Percentiles rank a stretch among this genome's conserved stretches.
These are phyloP conservation scores for Andrena bucephala DNA, from an alignment of 2,888 invertebrate species.

Conservation along the genomic window DNA sequence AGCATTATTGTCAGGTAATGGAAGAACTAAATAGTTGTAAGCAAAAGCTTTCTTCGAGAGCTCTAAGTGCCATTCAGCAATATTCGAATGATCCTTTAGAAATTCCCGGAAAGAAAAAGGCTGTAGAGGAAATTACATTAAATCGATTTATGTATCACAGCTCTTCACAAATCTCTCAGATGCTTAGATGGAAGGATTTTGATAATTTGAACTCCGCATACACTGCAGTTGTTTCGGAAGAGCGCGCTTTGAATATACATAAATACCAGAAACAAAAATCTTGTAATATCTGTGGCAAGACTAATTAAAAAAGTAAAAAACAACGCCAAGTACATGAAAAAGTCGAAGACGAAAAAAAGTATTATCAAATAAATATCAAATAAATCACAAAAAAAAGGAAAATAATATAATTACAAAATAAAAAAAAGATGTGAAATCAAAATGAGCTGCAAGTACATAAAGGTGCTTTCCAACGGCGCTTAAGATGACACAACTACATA, in stretches of 20 bases:
- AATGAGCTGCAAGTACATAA: too few species aligned
- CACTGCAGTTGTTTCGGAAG: constrained; percentile 12
- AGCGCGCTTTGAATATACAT: constrained; percentile 2
- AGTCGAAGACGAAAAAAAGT: too few species aligned
- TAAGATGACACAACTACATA: too few species aligned
- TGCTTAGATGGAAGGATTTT: constrained; percentile 5
- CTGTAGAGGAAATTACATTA: background rate
- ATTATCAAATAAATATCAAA: too few species aligned
- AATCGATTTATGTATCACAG: constrained; percentile 10
- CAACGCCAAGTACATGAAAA: too few species aligned
- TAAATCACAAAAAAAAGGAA: too few species aligned
- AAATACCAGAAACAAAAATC: too few species aligned
- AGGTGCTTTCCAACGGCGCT: too few species aligned
- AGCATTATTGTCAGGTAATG: constrained; percentile 29
- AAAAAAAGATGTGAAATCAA: too few species aligned
- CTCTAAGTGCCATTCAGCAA: background rate
- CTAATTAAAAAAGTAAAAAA: too few species aligned
- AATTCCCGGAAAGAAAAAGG: constrained; percentile 4
- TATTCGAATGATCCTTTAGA: background rate
- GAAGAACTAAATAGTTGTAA: constrained; percentile 29
- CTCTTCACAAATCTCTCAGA: background rate
- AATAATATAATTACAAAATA: too few species aligned
- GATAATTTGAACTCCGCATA: constrained; percentile 21
- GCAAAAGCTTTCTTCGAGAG: constrained; percentile 1
- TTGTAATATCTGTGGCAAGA: too few species aligned